Evolutionary conservation across 2,113 vertebrate genomes (phyloP).

Genomic region (Chelonoidis abingdonii): DNA sequence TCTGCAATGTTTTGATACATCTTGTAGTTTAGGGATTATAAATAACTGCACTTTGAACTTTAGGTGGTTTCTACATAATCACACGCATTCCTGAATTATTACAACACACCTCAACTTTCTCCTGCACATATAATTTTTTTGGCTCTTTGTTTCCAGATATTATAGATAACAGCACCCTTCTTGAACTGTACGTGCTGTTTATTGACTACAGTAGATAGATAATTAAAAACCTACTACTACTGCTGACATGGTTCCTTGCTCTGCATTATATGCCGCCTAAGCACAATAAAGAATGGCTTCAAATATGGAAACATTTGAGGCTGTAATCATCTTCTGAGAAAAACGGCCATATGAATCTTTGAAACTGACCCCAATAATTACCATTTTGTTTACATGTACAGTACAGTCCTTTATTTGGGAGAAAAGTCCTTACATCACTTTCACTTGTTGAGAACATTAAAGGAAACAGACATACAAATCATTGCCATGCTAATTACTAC

Average conservation of each 20-base stretch:
- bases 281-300: background rate
- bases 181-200: background rate
- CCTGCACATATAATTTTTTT: background rate
- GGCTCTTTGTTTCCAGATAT: background rate
- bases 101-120: background rate
- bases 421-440: background rate
- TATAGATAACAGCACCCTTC: background rate
- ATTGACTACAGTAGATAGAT: background rate
- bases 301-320: background rate
- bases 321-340: background rate
- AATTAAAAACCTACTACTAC: background rate
- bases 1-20: background rate
- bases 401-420: background rate
- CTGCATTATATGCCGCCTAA: background rate
- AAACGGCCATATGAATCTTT: background rate
- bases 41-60: rapidly evolving
- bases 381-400: background rate
- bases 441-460: background rate
- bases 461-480: background rate
- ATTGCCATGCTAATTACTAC: background rate
- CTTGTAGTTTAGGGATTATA: rapidly evolving
- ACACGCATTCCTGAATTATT: background rate
- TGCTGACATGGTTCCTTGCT: background rate
- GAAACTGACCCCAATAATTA: background rate
- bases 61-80: background rate